phyloP scores from a whole-genome alignment of 2,113 vertebrate species.

The Catharus fuscescens region DNA sequence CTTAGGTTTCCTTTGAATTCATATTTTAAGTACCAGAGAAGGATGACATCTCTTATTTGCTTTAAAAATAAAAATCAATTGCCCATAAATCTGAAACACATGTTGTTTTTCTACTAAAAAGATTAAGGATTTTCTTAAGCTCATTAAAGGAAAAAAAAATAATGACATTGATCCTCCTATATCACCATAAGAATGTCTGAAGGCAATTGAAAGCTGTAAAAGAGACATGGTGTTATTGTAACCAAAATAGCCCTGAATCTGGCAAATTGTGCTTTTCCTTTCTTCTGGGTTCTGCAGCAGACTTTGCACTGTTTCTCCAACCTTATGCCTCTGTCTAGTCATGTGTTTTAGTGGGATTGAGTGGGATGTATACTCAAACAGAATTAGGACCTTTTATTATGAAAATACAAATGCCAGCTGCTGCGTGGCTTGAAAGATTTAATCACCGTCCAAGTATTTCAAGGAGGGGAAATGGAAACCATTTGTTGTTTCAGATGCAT shows the following conservation, averaged over 20 bases:
- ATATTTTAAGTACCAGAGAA: constrained; percentile 9
- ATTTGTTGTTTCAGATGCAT: neutral
- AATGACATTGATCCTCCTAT: neutral
- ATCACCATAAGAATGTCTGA: constrained; percentile 8
- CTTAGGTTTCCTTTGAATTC: neutral
- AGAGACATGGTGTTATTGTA: neutral
- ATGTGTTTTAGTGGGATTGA: neutral
- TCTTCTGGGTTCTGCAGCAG: neutral
- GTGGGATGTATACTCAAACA: neutral
- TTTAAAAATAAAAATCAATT: constrained; percentile 54
- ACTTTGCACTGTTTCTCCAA: neutral
- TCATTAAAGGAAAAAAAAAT: constrained; percentile 39
- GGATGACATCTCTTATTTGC: constrained; percentile 57
- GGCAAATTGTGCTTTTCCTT: neutral
- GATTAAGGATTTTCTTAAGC: constrained; percentile 58
- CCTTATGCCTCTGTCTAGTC: neutral
- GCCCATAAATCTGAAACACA: constrained; percentile 46
- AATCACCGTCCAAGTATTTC: neutral
- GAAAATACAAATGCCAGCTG: constrained; percentile 49
- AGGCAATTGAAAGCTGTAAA: neutral
- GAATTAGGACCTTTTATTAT: neutral
- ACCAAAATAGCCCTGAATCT: neutral
- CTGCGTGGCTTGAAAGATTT: constrained; percentile 1
- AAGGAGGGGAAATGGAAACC: constrained; percentile 27
- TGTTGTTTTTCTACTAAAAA: constrained; percentile 51